phyloP scores from a whole-genome alignment of 2,113 vertebrate genomes.

The Xiphophorus couchianus region DNA sequence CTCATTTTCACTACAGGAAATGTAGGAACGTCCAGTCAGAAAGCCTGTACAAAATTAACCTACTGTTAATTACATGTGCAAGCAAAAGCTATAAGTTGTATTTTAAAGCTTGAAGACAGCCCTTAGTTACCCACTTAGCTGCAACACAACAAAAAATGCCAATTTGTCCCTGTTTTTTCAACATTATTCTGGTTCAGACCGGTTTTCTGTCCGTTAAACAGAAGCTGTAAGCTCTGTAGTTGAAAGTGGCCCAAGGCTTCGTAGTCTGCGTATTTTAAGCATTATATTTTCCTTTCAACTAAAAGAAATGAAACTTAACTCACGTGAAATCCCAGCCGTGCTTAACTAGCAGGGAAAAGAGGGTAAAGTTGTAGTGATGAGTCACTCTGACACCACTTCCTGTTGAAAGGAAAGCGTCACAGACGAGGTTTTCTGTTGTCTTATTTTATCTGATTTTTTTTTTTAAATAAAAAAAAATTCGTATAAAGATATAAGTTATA shows the following conservation, averaged over 20 bases:
- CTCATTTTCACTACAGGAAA: constrained; percentile 67
- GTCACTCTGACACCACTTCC: constrained; percentile 37
- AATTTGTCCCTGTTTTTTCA: background rate
- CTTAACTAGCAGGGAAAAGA: constrained; percentile 7
- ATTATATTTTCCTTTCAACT: background rate
- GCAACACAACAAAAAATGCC: background rate
- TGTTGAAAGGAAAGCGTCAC: background rate
- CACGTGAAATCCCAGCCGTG: constrained; percentile 55
- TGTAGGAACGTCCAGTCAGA: background rate
- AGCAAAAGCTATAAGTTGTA: background rate
- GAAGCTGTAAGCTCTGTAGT: fast-evolving
- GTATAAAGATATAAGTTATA: no score
- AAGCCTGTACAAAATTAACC: fast-evolving
- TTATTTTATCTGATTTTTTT: background rate
- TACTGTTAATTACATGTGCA: no score
- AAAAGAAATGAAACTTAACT: constrained; percentile 53
- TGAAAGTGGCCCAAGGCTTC: fast-evolving
- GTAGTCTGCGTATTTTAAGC: background rate
- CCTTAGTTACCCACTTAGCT: constrained; percentile 44
- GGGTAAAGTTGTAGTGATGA: fast-evolving
- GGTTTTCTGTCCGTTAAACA: background rate
- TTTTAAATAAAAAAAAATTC: no score
- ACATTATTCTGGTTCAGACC: background rate
- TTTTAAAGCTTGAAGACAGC: background rate
- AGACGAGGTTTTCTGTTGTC: background rate